A percentile compares a stretch with the other conserved stretches of the same genome.
These are phyloP conservation scores for Ceratina australensis DNA, from an alignment of 1,140 invertebrate species.

Conservation along the genomic window DNA sequence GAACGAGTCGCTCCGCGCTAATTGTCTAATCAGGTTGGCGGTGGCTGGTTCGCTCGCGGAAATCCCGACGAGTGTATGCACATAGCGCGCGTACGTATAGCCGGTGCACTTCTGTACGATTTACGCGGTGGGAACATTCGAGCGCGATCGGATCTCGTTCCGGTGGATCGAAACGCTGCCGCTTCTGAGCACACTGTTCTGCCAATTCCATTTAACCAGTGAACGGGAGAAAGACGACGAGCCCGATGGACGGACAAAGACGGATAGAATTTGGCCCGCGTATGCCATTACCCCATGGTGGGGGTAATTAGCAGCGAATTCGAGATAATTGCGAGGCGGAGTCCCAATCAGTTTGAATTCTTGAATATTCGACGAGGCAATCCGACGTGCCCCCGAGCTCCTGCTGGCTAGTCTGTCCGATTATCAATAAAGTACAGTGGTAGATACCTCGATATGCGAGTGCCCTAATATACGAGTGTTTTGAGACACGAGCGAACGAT, in stretches of 20 bases:
- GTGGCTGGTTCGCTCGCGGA: background rate
- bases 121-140: slow-evolving; percentile 11
- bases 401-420: background rate
- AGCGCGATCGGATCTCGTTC: slow-evolving; percentile 15
- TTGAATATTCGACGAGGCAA: slow-evolving; percentile 14
- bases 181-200: slow-evolving; percentile 27
- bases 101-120: background rate
- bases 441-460: too few relatives aligned
- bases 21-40: slow-evolving; percentile 24
- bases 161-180: slow-evolving; percentile 38
- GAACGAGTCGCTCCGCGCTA: background rate
- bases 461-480: too few relatives aligned
- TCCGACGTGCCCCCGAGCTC: background rate
- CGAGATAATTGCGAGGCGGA: slow-evolving; percentile 18
- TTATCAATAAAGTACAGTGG: slow-evolving; percentile 25
- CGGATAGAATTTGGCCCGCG: background rate
- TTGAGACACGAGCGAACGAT: too few relatives aligned
- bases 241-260: background rate
- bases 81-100: too few relatives aligned
- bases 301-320: slow-evolving; percentile 28
- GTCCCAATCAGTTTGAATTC: slow-evolving; percentile 7
- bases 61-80: slow-evolving; percentile 10
- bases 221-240: slow-evolving; percentile 8
- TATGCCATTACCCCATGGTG: background rate
- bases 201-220: slow-evolving; percentile 45